Base-by-base conservation (phyloP, 1,140 invertebrate species). In the Leptoteleia sp. region DNA sequence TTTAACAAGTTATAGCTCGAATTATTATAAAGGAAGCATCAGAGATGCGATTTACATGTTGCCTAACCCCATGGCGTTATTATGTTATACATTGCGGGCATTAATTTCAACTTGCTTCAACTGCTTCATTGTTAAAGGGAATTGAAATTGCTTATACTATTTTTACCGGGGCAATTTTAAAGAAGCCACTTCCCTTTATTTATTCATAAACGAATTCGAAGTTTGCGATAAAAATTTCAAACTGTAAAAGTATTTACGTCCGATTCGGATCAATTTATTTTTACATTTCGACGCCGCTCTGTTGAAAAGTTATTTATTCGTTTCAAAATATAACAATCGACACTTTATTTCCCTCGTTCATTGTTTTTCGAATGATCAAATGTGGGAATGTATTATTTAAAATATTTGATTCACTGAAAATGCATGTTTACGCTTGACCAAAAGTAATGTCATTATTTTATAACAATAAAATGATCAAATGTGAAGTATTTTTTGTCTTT, bases 21-120 rank as follows among this genome's bases (percentile, higher is more conserved):
- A 54, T 54, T 35, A 38, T 54, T 3, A n/a, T n/a, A n/a, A n/a
- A n/a, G 8, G 16, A 16, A 29, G 8, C n/a, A 13, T 42, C 52
- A 31, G 35, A 57, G 37, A 12, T 57, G 35, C 4, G 25, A 31
- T 57, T 57, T 42, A 15, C 37, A 40, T 55, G 52, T 17, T 43
- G 38, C n/a, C 0, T 19, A 43, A 43, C 38, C 7, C 25, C 38
- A 27, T 31, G 15, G 17, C 31, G 38, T 43, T 29, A 43, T 22
- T 22, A 22, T 31, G 54, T 57, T n/a, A 43, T 25, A 31, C 33
- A 57, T 43, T 57, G 42, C 27, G 52, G 22, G 16, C 52, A 40
- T 55, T 55, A 55, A 55, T 55, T 55, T 38, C 29, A 42, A 22
- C 52, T 55, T 40, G 19, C 17, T 55, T 17, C 35, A 57, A 57